Percentiles rank a stretch among this genome's conserved stretches.
phyloP scores from a whole-genome alignment of 2,888 invertebrate species.

The Metalampra italica region DNA sequence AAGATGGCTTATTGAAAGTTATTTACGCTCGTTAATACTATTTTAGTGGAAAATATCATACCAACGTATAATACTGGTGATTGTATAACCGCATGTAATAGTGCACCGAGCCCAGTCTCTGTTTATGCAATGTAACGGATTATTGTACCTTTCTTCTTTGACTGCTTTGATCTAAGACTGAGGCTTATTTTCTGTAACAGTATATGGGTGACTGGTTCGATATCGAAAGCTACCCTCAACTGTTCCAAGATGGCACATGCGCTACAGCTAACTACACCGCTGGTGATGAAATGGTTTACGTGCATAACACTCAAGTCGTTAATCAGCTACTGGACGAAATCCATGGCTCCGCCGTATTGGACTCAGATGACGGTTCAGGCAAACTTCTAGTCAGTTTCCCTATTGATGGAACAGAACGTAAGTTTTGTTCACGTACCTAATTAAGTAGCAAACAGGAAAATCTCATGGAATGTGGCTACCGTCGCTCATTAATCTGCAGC shows the following conservation, averaged over 20 bases:
- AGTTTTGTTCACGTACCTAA: constrained; percentile 60
- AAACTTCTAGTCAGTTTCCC: constrained; percentile 52
- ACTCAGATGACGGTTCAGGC: constrained; percentile 37
- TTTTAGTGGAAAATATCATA: no score
- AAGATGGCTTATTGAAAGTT: no score
- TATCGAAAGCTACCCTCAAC: constrained; percentile 29
- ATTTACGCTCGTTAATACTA: no score
- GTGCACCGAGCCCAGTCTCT: no score
- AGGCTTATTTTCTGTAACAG: not conserved
- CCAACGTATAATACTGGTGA: no score
- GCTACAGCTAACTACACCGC: constrained; percentile 43
- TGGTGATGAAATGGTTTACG: constrained; percentile 11
- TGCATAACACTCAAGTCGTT: constrained; percentile 26
- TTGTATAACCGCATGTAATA: no score
- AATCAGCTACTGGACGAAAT: constrained; percentile 52
- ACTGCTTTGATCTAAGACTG: no score
- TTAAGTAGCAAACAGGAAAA: no score
- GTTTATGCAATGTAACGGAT: no score
- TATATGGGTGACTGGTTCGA: constrained; percentile 16
- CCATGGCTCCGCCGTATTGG: constrained; percentile 63
- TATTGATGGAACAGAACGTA: constrained; percentile 62
- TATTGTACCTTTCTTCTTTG: no score
- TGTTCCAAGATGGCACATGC: constrained; percentile 36
- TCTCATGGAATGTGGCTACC: no score
- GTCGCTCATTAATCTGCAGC: no score